Evolutionary conservation across 2,797 vertebrate species (phyloP), one percentile per base, ranked within the genome.

Genomic region (Hydrolagus colliei): DNA sequence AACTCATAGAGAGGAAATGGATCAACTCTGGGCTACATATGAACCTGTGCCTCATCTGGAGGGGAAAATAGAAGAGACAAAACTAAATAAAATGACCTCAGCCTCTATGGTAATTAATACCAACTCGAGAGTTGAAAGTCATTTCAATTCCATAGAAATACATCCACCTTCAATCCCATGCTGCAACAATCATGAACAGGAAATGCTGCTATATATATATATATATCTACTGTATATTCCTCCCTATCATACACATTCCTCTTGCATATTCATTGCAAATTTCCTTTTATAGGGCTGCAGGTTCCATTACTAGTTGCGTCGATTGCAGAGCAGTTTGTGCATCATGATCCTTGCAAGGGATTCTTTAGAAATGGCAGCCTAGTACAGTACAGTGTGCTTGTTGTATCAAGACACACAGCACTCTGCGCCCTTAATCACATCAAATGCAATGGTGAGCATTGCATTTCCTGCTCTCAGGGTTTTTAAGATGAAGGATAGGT

Each of bases 1-100:
- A 52, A 52, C 41, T 52, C 41, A 71, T 22, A 32, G 41, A n/a
- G 41, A n/a, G 32, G 62, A 68, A 68, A 82, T 27, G 13, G 27
- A 16, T 16, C 4, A 8, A 82, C 35, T 82, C 14, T 67, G 63
- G 9, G 65, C 20, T 84, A 20, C 71, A 18, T 10, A n/a, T 18
- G 41, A 67, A 71, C 16, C 27, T 82, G 63, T 65, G 9, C 27
- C 78, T 82, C 79, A 68, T 82, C 32, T 71, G 32, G 79, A 84
- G 41, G 41, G 27, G 41, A 52, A 52, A 52, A 1, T 52, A 52
- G 1, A 68, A 72, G 59, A 77, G 75, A 4, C 41, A 11, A 59
- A 77, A 9, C 20, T 9, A 77, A 77, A 77, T 77, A 77, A 77
- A 84, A 71, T 84, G 65, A 77, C 79, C 35, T 71, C 65, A 84